These are phyloP conservation scores for Acrobasis repandana DNA, from an alignment of 2,888 invertebrate species.

Conservation along the genomic window DNA sequence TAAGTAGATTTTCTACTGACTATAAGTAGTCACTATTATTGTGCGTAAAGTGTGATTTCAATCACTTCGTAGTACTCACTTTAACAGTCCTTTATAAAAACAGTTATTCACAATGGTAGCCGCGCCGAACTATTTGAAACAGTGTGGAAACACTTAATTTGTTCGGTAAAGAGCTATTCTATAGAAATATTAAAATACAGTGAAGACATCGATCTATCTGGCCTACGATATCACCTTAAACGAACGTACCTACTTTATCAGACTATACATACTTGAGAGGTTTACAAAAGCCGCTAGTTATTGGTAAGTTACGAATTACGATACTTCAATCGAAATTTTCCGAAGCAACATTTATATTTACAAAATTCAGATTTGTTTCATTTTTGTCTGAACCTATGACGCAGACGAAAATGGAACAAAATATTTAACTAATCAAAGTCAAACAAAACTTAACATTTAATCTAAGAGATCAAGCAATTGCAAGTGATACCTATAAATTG, in stretches of 20 bases:
- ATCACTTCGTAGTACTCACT: not conserved
- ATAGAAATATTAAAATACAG: constrained; percentile 74
- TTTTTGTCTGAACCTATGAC: constrained; percentile 6
- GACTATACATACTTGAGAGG: constrained; percentile 62
- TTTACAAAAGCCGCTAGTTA: constrained; percentile 61
- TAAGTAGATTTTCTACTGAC: not conserved
- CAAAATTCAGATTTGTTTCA: constrained; percentile 16
- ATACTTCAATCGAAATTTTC: constrained; percentile 37
- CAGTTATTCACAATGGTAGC: constrained; percentile 7
- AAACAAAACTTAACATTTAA: constrained; percentile 9
- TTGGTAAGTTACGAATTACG: constrained; percentile 33
- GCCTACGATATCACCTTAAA: constrained; percentile 66
- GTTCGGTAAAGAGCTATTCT: constrained; percentile 55
- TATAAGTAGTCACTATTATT: not conserved
- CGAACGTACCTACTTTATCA: constrained; percentile 55
- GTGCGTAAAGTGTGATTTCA: not conserved
- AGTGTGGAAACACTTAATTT: constrained; percentile 35
- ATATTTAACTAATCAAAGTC: not conserved
- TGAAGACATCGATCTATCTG: constrained; percentile 76
- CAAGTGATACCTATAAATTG: constrained; percentile 40
- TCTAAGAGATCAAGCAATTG: constrained; percentile 38
- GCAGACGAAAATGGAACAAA: constrained; percentile 1
- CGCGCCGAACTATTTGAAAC: constrained; percentile 32
- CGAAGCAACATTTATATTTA: constrained; percentile 45
- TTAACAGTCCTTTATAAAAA: not conserved